These are phyloP conservation scores for Ibycter americanus DNA, from an alignment of 2,797 vertebrate genomes.

Conservation along the genomic window DNA sequence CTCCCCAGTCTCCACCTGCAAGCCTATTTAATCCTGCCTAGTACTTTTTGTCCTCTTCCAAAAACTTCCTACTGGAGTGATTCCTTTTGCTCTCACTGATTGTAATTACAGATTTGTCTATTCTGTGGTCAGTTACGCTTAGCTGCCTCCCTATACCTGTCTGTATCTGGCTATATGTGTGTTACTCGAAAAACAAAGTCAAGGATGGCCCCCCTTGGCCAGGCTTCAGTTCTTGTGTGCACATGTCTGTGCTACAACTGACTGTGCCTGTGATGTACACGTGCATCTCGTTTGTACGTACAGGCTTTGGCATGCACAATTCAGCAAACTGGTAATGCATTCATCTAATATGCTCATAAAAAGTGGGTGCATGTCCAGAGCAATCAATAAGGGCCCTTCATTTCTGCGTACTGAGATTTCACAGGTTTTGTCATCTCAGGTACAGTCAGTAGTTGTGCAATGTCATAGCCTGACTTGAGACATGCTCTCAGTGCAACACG, in stretches of 20 bases:
- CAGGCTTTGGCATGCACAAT: not conserved
- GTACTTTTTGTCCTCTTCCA: not conserved
- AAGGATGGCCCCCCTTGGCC: constrained; percentile 25
- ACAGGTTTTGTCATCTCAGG: not conserved
- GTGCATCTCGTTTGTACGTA: not conserved
- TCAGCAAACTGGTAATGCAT: not conserved
- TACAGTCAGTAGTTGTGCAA: constrained; percentile 5
- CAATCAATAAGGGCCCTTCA: not conserved
- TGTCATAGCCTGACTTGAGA: not conserved
- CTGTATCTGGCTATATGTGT: not conserved
- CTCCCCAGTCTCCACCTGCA: not conserved
- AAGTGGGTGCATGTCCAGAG: not conserved
- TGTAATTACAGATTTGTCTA: not conserved
- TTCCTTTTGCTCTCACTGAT: not conserved
- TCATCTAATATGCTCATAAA: not conserved
- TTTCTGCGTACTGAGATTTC: not conserved
- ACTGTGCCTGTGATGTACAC: constrained; percentile 13
- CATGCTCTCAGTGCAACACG: not conserved
- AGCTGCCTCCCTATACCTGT: constrained; percentile 30
- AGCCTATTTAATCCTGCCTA: not conserved
- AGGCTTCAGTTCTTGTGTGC: constrained; percentile 4
- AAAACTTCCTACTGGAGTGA: not conserved
- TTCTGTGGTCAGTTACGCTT: constrained; percentile 38
- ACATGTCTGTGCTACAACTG: not conserved
- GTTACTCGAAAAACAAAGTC: not conserved